A percentile compares a stretch with the other conserved stretches of the same genome.
Evolutionary conservation across 1,140 invertebrate genomes (phyloP).

Genomic region (Drosophila auraria): DNA sequence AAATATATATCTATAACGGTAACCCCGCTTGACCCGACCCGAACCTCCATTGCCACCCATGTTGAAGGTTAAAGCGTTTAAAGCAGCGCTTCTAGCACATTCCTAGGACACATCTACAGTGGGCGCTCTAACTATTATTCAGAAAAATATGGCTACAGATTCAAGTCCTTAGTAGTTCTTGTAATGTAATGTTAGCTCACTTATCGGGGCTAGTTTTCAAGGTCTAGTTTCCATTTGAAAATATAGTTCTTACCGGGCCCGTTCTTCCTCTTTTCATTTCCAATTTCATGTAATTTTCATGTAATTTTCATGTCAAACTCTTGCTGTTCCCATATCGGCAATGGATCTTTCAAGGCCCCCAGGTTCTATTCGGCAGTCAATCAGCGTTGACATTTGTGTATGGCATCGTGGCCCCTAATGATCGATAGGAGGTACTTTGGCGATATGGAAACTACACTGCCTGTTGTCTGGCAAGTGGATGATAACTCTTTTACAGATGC

Average conservation of each 20-base stretch:
- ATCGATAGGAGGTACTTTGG: conserved; percentile 7
- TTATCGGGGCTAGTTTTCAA: conserved; percentile 10
- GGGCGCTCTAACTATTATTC: neutral
- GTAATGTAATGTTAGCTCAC: neutral
- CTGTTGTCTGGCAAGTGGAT: neutral
- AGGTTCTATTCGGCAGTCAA: conserved; percentile 28
- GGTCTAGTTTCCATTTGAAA: neutral
- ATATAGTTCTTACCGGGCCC: neutral
- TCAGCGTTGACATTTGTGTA: conserved; percentile 29
- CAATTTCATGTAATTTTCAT: conserved; percentile 38
- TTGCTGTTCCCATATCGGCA: conserved; percentile 10
- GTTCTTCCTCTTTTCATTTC: conserved; percentile 13
- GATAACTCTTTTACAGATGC: conserved; percentile 8
- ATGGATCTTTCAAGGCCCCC: conserved; percentile 35
- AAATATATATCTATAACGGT: conserved; percentile 12
- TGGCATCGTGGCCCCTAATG: neutral
- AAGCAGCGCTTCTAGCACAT: conserved; percentile 18
- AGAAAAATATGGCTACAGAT: no score
- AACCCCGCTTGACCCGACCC: conserved; percentile 40
- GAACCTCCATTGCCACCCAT: conserved; percentile 23
- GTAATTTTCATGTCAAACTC: conserved; percentile 12
- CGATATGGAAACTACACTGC: conserved; percentile 6
- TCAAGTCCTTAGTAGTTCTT: neutral
- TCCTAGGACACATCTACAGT: conserved; percentile 5
- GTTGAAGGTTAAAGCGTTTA: conserved; percentile 48